Evolutionary conservation across 2,888 invertebrate species (phyloP).

Genomic region (Seira musarum): DNA sequence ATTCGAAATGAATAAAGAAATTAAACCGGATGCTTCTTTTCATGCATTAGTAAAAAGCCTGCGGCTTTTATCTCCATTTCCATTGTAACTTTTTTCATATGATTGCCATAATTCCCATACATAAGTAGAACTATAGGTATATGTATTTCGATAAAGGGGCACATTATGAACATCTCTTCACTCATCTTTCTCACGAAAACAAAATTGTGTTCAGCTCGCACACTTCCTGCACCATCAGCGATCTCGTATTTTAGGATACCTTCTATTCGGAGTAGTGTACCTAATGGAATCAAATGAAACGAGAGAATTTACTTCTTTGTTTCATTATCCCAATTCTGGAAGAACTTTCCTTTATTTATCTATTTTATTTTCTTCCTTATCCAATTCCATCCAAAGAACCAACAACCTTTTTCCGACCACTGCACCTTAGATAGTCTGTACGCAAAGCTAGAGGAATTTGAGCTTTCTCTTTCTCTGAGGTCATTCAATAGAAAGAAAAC

Average conservation of each 20-base stretch:
- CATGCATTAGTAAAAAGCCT: constrained; percentile 22
- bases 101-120: too few relatives aligned
- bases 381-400: not conserved
- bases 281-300: constrained; percentile 19
- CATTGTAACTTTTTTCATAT: constrained; percentile 2
- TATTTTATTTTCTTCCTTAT: constrained; percentile 8
- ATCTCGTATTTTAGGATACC: constrained; percentile 3
- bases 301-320: constrained; percentile 20
- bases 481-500: constrained; percentile 22
- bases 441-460: not conserved
- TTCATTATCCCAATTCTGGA: constrained; percentile 18
- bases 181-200: not conserved
- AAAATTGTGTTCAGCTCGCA: not conserved
- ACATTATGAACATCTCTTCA: not conserved
- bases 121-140: too few relatives aligned
- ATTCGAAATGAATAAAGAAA: constrained; percentile 29
- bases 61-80: constrained; percentile 25
- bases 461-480: constrained; percentile 12
- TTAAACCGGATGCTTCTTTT: constrained; percentile 43
- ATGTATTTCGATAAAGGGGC: too few relatives aligned
- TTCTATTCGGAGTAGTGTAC: not conserved
- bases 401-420: not conserved
- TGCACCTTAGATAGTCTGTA: not conserved
- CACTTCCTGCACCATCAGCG: constrained; percentile 13
- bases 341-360: constrained; percentile 17